A percentile compares a stretch with the other conserved stretches of the same genome.
Evolutionary conservation across 2,797 vertebrate species (phyloP).

Genomic region (Tarsius wallacei): DNA sequence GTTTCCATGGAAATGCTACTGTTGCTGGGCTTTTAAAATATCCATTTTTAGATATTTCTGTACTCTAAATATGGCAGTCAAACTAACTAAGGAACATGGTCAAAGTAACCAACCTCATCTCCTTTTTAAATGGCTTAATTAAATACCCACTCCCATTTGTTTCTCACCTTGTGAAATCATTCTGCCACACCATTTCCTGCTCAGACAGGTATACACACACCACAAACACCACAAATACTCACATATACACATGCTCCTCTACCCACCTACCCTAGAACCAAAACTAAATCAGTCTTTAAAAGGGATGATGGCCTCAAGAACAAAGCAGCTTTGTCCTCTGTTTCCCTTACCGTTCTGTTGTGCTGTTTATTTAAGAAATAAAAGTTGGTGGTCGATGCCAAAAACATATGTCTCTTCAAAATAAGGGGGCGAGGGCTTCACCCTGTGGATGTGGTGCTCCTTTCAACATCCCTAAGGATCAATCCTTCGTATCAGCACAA

Average conservation of each 20-base stretch:
- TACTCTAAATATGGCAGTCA: conserved; percentile 64
- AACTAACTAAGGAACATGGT: conserved; percentile 54
- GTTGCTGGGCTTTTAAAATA: conserved; percentile 67
- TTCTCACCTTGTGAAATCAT: conserved; percentile 53
- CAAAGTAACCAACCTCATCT: conserved; percentile 19
- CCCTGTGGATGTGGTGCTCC: background rate
- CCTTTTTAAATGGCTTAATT: conserved; percentile 49
- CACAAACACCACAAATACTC: background rate
- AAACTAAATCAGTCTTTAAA: conserved; percentile 47
- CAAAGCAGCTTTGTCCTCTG: background rate
- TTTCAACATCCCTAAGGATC: background rate
- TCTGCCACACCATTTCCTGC: background rate
- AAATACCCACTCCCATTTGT: conserved; percentile 51
- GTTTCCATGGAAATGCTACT: conserved; percentile 75
- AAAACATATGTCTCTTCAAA: conserved; percentile 38
- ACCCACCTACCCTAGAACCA: background rate
- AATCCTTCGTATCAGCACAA: background rate
- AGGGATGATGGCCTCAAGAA: background rate
- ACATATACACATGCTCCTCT: background rate
- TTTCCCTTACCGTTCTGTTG: background rate
- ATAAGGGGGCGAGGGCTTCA: background rate
- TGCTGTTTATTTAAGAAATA: conserved; percentile 50
- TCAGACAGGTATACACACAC: background rate
- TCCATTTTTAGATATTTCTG: conserved; percentile 63
- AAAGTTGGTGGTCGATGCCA: background rate